phyloP scores from a whole-genome alignment of 2,888 invertebrate genomes.

The Ennomos erosarius region DNA sequence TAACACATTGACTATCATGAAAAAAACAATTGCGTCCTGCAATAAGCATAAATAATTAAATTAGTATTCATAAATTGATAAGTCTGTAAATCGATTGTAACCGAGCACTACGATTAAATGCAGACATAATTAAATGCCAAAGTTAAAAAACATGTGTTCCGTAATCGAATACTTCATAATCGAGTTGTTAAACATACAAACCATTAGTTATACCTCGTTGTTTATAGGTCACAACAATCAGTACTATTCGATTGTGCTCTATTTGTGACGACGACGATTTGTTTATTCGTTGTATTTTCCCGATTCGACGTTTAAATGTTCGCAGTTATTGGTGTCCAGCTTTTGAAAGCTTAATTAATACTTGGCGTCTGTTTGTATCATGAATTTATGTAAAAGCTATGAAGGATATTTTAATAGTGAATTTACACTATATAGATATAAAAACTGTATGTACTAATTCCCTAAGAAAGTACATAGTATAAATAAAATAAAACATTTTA shows the following conservation, averaged over 20 bases:
- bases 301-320: slow-evolving; percentile 43
- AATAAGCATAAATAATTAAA: too few species aligned
- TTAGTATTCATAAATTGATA: too few species aligned
- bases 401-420: too few species aligned
- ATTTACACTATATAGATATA: too few species aligned
- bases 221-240: slow-evolving; percentile 54
- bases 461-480: too few species aligned
- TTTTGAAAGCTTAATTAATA: slow-evolving; percentile 17
- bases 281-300: slow-evolving; percentile 53
- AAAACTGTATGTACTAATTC: neutral
- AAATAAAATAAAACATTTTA: too few species aligned
- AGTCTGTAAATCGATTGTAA: neutral
- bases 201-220: slow-evolving; percentile 42
- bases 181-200: slow-evolving; percentile 27
- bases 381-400: too few species aligned
- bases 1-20: too few species aligned
- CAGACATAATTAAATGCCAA: neutral
- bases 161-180: slow-evolving; percentile 30
- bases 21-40: too few species aligned
- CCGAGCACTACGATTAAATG: slow-evolving; percentile 1
- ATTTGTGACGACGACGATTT: slow-evolving; percentile 54
- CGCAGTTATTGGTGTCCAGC: slow-evolving; percentile 34
- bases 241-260: slow-evolving; percentile 54
- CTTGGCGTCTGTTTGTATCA: slow-evolving; percentile 3
- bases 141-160: slow-evolving; percentile 20